phyloP scores from a whole-genome alignment of 2,888 invertebrate genomes.

The Choristoneura rosaceana region DNA sequence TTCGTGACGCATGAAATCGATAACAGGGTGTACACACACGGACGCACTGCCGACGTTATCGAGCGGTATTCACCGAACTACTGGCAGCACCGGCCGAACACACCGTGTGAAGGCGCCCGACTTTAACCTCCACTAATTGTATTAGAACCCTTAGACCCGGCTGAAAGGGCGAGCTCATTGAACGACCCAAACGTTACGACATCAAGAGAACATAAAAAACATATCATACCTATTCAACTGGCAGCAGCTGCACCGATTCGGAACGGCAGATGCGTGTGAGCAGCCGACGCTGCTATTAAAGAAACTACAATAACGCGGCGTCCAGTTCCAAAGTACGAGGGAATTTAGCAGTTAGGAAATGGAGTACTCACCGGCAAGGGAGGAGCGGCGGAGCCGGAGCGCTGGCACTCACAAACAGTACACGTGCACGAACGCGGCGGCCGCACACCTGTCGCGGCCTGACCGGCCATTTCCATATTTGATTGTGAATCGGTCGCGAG shows the following conservation, averaged over 20 bases:
- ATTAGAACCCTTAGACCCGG: constrained; percentile 63
- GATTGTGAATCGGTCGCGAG: constrained; percentile 65
- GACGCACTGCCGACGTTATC: constrained; percentile 79
- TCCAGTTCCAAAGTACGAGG: constrained; percentile 56
- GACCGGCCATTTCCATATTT: constrained; percentile 80
- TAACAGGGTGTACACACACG: constrained; percentile 75
- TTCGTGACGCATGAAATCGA: constrained; percentile 83
- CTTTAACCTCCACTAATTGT: constrained; percentile 61
- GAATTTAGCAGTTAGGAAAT: constrained; percentile 56
- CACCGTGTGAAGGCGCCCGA: constrained; percentile 69
- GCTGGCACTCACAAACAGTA: constrained; percentile 82
- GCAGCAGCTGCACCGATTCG: constrained; percentile 78
- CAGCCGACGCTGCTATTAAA: constrained; percentile 68
- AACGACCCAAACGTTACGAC: constrained; percentile 56
- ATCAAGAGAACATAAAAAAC: constrained; percentile 65
- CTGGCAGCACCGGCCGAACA: constrained; percentile 72
- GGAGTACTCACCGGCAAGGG: constrained; percentile 67
- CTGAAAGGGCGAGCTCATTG: constrained; percentile 64
- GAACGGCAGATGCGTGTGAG: constrained; percentile 79
- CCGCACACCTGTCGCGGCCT: constrained; percentile 84
- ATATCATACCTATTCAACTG: constrained; percentile 70
- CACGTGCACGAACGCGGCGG: constrained; percentile 82
- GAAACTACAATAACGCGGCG: constrained; percentile 67
- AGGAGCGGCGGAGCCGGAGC: constrained; percentile 60
- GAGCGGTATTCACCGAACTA: constrained; percentile 78